Base-by-base conservation (phyloP, 2,797 vertebrate genomes). In the Myotis vivesi region DNA sequence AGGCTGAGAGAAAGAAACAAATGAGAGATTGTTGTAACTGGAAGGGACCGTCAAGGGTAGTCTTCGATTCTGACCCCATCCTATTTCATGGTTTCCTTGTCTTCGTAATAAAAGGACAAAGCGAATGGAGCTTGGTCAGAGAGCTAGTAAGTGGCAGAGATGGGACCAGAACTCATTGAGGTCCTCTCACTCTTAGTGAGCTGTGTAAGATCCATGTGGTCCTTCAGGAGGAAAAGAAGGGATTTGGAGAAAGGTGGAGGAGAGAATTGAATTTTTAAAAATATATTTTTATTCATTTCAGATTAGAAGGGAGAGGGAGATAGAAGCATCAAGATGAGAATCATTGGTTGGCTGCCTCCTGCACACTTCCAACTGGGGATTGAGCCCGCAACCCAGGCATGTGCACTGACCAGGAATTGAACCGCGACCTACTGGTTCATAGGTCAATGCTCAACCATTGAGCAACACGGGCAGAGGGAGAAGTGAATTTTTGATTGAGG, bases 1-100 rank as follows among this genome's bases (percentile, higher is more conserved):
- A 79, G 86, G 57, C 81, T n/a, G 51, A 46, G 73, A 76, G 92
- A n/a, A 33, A 55, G 88, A 68, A 41, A 95, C 84, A 95, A 69
- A 30, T 0, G 20, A 55, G 46, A 53, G n/a, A 62, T 73, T 94
- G 95, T 96, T 62, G 10, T 62, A 44, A 38, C 36, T 46, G 62
- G 36, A 62, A 87, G 79, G 30, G 19, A 59, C 4, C 13, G 2
- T 19, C 46, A 44, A 53, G 66, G 64, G 41, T n/a, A 44, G 41
- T 15, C 64, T 49, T 16, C 15, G 13, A 25, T 69, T 33, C 44
- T 28, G 38, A 41, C 17, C 3, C 62, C 62, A 41, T 4, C 51
- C 15, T 38, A 7, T 46, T 86, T 57, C n/a, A 57, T 51, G 19
- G 83, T 23, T 51, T 91, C 23, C 72, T 36, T 10, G 11, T 92